Conservation (phyloP, 2,888 invertebrate genomes). For the Epirrita christyi region DNA sequence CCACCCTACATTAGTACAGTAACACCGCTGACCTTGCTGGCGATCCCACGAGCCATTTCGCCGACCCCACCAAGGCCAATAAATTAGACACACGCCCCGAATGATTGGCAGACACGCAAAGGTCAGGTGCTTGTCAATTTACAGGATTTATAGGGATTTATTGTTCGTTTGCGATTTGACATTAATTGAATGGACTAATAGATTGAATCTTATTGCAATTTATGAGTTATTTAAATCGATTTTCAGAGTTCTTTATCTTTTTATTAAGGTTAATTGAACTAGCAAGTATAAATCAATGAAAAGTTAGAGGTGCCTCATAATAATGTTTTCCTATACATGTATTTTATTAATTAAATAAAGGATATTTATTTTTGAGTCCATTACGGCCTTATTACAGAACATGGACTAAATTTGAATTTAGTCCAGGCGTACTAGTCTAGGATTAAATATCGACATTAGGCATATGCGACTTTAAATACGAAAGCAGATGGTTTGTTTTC, state of each 20-base stretch:
- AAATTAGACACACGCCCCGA: slow-evolving; percentile 35
- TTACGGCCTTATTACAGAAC: too few species aligned
- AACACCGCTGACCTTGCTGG: slow-evolving; percentile 31
- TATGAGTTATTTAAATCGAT: background rate
- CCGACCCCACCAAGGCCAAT: slow-evolving; percentile 43
- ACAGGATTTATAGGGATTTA: slow-evolving; percentile 20
- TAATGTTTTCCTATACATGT: too few species aligned
- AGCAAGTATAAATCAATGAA: too few species aligned
- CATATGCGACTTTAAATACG: too few species aligned
- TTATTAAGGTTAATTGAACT: too few species aligned
- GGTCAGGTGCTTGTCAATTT: slow-evolving; percentile 29
- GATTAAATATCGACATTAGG: too few species aligned
- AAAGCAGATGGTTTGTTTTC: too few species aligned
- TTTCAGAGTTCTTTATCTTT: background rate
- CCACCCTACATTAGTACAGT: slow-evolving; percentile 13
- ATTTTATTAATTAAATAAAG: too few species aligned
- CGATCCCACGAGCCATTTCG: slow-evolving; percentile 62
- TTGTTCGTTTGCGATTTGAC: background rate
- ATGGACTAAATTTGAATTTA: too few species aligned
- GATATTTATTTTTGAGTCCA: too few species aligned
- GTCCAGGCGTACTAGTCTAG: too few species aligned
- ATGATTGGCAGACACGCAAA: slow-evolving; percentile 41
- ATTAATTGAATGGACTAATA: background rate
- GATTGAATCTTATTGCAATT: background rate
- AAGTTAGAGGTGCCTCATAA: too few species aligned